Percentiles rank a stretch among this genome's conserved stretches.
Conservation (phyloP, 2,797 vertebrate genomes). For the Gorsachius magnificus region DNA sequence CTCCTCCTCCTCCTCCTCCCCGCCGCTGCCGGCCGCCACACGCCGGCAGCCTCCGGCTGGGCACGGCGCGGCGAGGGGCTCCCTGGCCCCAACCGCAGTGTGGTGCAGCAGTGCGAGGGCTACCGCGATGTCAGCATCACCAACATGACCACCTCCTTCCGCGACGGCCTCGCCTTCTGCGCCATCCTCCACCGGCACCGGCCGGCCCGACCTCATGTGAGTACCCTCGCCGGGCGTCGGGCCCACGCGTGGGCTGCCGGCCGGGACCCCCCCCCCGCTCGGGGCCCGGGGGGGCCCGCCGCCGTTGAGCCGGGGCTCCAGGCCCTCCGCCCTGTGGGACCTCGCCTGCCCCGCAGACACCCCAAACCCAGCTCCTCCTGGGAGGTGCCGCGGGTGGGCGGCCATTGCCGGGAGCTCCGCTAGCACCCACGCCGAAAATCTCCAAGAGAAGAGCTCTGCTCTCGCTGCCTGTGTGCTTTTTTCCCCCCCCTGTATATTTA, state of each 20-base stretch:
- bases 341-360: accelerated
- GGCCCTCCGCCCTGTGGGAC: accelerated
- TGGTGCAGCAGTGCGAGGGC: constrained; percentile 93
- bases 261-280: background rate
- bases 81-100: too few species aligned
- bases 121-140: constrained; percentile 88
- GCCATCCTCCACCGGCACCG: constrained; percentile 91
- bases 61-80: background rate
- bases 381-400: background rate
- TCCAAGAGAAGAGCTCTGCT: background rate
- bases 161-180: constrained; percentile 94
- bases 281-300: too few species aligned
- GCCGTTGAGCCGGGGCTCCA: accelerated
- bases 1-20: background rate
- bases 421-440: background rate
- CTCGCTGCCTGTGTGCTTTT: background rate
- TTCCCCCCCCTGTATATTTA: background rate
- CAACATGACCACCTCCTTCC: constrained; percentile 98
- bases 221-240: constrained; percentile 46
- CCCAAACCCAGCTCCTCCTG: too few species aligned
- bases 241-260: background rate
- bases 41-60: background rate
- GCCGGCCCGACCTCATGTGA: constrained; percentile 91
- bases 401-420: background rate
- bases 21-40: background rate